Percentiles rank a stretch among this genome's conserved stretches.
Conservation (phyloP, 2,113 vertebrate genomes). For the Caracal caracal region DNA sequence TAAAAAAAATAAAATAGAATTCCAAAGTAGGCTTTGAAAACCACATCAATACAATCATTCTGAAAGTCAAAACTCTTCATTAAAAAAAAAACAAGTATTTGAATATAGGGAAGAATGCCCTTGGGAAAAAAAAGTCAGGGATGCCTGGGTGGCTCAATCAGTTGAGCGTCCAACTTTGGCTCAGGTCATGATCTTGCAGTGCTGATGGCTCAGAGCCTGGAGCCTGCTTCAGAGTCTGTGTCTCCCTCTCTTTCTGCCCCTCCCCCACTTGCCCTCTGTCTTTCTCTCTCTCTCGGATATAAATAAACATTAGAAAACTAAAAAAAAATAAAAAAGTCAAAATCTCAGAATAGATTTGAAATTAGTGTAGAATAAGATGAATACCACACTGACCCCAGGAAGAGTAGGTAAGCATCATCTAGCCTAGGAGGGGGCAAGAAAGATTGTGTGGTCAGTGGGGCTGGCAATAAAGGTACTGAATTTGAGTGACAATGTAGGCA, state of each 20-base stretch:
- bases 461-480: not conserved
- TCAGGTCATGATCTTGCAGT: too few species aligned
- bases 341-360: not conserved
- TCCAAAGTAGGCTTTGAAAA: not conserved
- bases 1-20: not conserved
- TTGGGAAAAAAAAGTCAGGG: not conserved
- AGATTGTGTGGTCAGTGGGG: too few species aligned
- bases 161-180: too few species aligned
- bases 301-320: too few species aligned
- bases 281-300: too few species aligned
- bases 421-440: not conserved
- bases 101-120: not conserved
- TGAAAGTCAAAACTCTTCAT: conserved; percentile 7
- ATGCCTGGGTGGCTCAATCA: too few species aligned
- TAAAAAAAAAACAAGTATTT: not conserved
- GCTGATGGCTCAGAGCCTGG: too few species aligned
- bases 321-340: not conserved
- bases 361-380: not conserved
- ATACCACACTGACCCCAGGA: not conserved
- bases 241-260: too few species aligned
- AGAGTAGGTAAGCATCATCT: not conserved
- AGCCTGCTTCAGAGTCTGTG: too few species aligned
- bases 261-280: too few species aligned
- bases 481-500: fast-evolving
- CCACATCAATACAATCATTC: not conserved